phyloP scores from a whole-genome alignment of 2,888 invertebrate genomes.

The Sisyra nigra region DNA sequence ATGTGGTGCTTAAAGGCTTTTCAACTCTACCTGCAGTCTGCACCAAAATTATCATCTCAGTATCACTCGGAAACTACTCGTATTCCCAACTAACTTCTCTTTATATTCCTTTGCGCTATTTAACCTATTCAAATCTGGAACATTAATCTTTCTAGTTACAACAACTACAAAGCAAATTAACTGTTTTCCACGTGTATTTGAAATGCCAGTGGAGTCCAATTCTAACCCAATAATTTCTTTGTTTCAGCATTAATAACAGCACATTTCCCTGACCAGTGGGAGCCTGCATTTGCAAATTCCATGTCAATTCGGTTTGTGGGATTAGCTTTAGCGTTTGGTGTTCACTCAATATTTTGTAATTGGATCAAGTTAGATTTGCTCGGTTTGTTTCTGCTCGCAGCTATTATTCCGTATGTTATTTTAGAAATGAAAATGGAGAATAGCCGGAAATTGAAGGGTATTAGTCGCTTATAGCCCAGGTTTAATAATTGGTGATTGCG shows the following conservation, averaged over 20 bases:
- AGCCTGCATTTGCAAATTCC: slow-evolving; percentile 33
- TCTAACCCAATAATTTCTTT: neutral
- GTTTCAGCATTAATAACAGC: slow-evolving; percentile 27
- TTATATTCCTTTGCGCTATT: no score
- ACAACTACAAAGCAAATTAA: no score
- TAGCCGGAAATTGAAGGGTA: slow-evolving; percentile 22
- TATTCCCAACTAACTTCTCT: no score
- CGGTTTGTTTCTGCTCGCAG: slow-evolving; percentile 30
- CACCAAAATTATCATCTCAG: no score
- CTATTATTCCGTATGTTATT: slow-evolving; percentile 35
- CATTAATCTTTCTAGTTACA: no score
- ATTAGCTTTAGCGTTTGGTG: slow-evolving; percentile 42
- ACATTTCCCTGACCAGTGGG: slow-evolving; percentile 29
- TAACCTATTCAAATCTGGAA: no score
- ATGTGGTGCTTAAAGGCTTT: no score
- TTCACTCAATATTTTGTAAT: slow-evolving; percentile 44
- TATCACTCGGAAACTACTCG: no score
- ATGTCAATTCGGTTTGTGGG: slow-evolving; percentile 39
- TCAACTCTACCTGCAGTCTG: no score
- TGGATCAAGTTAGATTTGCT: slow-evolving; percentile 30
- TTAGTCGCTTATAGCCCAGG: slow-evolving; percentile 25
- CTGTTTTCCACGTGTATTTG: no score
- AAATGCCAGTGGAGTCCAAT: no score
- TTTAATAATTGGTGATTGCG: slow-evolving; percentile 8
- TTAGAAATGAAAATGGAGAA: slow-evolving; percentile 31